Evolutionary conservation across 1,140 invertebrate genomes (phyloP), one percentile per base, ranked within the genome.

Genomic region (Drosophila sp.): DNA sequence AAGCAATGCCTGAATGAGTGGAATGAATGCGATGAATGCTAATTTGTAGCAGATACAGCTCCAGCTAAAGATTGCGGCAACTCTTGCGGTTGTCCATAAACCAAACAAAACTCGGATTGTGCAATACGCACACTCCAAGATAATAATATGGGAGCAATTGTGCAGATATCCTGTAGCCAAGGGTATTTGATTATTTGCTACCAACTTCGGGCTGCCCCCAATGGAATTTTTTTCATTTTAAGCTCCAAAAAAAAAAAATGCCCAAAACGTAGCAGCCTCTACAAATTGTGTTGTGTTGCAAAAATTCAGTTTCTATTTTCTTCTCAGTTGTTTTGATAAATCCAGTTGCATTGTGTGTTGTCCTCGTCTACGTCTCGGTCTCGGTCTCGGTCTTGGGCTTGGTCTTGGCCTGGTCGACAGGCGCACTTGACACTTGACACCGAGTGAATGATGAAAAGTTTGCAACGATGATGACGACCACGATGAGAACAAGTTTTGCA

Each of bases 341-440:
- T 58, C 67, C 67, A 71, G 70, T 53, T 66, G 62, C 57, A 62
- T 66, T 72, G 58, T 66, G 40, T 4, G 21, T 9, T 9, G 45
- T 36, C 25, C 6, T 5, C 27, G 27, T 5, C 27, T 51, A 34
- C 51, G 9, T 50, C 27, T 36, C 9, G 18, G 34, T 27, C n/a
- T 62, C 3, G 14, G 6, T 36, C 18, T 51, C 9, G 45, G 21
- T 59, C 29, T 56, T 46, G 45, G 32, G 13, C 27, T 51, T 40
- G 27, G 8, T 8, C 56, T 48, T 27, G 46, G 57, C 43, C 36
- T 32, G 40, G 29, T n/a, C 62, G 50, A 61, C 62, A 72, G 62
- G 54, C 82, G 54, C 82, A 78, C 81, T 87, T 86, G 81, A 86
- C 81, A 86, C 81, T 86, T 86, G 80, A 84, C 80, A 80, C 80